Conservation (phyloP, 1,140 invertebrate species). For the Drosophila lowei region DNA sequence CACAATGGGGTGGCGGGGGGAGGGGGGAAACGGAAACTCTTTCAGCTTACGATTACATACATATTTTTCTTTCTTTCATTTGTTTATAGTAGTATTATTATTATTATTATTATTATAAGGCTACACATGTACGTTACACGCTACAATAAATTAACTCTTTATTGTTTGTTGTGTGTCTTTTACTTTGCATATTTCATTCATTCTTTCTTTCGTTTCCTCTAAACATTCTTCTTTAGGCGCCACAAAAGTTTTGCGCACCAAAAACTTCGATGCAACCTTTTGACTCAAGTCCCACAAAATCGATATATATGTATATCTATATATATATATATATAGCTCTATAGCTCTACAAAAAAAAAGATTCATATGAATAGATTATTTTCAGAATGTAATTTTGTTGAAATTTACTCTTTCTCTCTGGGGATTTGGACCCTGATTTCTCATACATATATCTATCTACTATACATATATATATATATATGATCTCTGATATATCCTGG, state of each 20-base stretch:
- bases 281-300: conserved; percentile 63
- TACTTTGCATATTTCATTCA: conserved; percentile 4
- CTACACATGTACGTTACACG: conserved; percentile 67
- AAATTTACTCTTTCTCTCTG: conserved; percentile 7
- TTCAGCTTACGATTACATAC: conserved; percentile 46
- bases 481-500: too few species aligned
- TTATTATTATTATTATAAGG: conserved; percentile 51
- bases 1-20: conserved; percentile 15
- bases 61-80: conserved; percentile 18
- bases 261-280: conserved; percentile 56
- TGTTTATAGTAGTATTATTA: conserved; percentile 42
- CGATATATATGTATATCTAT: conserved; percentile 31
- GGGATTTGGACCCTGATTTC: too few species aligned
- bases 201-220: conserved; percentile 4
- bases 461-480: too few species aligned
- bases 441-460: too few species aligned
- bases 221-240: conserved; percentile 28
- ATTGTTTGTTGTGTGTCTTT: conserved; percentile 53
- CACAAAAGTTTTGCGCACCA: conserved; percentile 54
- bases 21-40: conserved; percentile 7
- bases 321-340: conserved; percentile 24
- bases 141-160: conserved; percentile 76
- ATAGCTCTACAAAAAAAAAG: conserved; percentile 58
- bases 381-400: conserved; percentile 37
- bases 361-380: conserved; percentile 39